Base-by-base conservation (phyloP, 2,113 vertebrate genomes). In the Gasterosteus aculeatus region DNA sequence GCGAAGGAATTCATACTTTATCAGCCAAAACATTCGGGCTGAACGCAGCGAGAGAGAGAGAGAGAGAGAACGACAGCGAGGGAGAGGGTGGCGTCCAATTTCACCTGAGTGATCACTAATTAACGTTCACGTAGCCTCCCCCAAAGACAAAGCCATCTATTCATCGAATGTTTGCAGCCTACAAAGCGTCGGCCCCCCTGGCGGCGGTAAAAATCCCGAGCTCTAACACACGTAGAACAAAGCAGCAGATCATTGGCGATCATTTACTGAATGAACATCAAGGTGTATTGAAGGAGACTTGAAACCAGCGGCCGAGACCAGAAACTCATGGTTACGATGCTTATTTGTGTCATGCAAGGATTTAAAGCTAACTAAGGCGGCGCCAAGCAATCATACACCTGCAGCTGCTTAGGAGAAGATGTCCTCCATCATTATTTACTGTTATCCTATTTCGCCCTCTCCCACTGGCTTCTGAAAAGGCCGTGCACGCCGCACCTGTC, bases 71-170 rank as follows among this genome's bases (percentile, higher is more conserved):
- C 1, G 26, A 10, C 18, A 1, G 33, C 7, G 42, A 29, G 31
- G 12, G 56, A 35, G 10, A 4, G 29, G 3, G 18, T 10, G 46
- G 26, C 22, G 56, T 8, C 6, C 53, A 41, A 15, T 63, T 78
- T 49, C 53, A 65, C 54, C 77, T 61, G 76, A 77, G 2, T 60
- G 65, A 77, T 71, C 76, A 5, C 72, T 82, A 54, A 87, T 82
- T 67, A 68, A 77, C 73, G 69, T 56, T 29, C 44, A 69, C 44
- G 49, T 46, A 11, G 46, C 47, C 29, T 67, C 69, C 68, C 68
- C 68, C 68, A 64, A 62, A 10, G 29, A 67, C 47, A 42, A 33
- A 9, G 70, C 71, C 54, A 66, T 70, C 33, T 18, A 39, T 66
- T 65, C 56, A 47, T 68, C 70, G 38, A 26, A 73, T 59, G 80